Evolutionary conservation across 2,888 invertebrate species (phyloP).

Genomic region (Cryptosula pallasiana): DNA sequence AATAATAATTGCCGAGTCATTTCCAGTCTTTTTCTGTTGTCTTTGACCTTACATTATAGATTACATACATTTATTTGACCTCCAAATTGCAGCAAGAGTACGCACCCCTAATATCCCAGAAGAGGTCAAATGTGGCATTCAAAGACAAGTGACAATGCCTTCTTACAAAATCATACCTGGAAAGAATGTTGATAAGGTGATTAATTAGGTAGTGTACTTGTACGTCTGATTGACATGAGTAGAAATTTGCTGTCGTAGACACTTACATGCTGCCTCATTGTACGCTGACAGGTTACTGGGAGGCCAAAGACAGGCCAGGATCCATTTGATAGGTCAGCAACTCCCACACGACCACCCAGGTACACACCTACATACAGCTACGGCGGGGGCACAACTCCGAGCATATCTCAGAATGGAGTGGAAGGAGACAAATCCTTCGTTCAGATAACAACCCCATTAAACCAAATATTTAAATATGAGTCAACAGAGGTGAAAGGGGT

Average conservation of each 20-base stretch:
- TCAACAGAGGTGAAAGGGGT: neutral
- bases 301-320: neutral
- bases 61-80: too few relatives aligned
- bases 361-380: neutral
- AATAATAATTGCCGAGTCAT: too few relatives aligned
- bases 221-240: too few relatives aligned
- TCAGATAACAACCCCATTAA: neutral
- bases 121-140: constrained; percentile 7
- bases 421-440: constrained; percentile 15
- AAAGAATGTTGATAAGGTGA: neutral
- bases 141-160: constrained; percentile 20
- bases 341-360: constrained; percentile 6
- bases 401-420: constrained; percentile 13
- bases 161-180: neutral
- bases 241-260: too few relatives aligned
- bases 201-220: too few relatives aligned
- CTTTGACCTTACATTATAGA: too few relatives aligned
- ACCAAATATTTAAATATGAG: neutral
- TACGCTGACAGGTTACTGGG: constrained; percentile 13
- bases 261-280: too few relatives aligned
- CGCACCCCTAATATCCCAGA: constrained; percentile 7
- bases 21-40: too few relatives aligned
- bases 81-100: constrained; percentile 5
- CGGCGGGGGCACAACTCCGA: neutral
- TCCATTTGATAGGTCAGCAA: neutral